These are phyloP conservation scores for Lacerta bilineata DNA, from an alignment of 2,797 vertebrate genomes.

Conservation along the genomic window DNA sequence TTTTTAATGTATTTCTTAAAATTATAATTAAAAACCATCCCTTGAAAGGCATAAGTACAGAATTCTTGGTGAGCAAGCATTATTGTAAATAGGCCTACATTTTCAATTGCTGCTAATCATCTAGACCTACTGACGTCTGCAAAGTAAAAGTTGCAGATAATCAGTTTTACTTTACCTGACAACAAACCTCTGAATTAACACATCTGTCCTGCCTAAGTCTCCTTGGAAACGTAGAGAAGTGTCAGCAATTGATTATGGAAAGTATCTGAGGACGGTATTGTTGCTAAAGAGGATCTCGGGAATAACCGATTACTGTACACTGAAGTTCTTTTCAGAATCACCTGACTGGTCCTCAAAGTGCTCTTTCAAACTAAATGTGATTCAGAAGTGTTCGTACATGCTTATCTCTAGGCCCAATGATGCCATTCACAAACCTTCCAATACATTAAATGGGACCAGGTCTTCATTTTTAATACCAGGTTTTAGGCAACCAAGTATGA, in stretches of 20 bases:
- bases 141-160: neutral
- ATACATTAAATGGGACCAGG: neutral
- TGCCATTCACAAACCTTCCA: conserved; percentile 16
- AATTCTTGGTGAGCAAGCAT: conserved; percentile 25
- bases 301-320: neutral
- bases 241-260: neutral
- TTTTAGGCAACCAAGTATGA: neutral
- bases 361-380: neutral
- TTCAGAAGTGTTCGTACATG: neutral
- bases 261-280: neutral
- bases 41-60: conserved; percentile 52
- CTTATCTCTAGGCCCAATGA: neutral
- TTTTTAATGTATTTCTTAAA: conserved; percentile 56
- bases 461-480: neutral
- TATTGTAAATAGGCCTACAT: conserved; percentile 57
- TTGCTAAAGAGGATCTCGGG: neutral
- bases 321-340: neutral
- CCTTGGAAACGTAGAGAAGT: neutral
- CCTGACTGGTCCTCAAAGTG: neutral
- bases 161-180: neutral
- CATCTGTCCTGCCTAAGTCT: neutral
- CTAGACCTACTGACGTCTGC: neutral
- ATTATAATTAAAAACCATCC: conserved; percentile 47
- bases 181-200: neutral
- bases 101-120: conserved; percentile 11